These are phyloP conservation scores for Iselma pallidipennis DNA, from an alignment of 2,888 invertebrate genomes.

Conservation along the genomic window DNA sequence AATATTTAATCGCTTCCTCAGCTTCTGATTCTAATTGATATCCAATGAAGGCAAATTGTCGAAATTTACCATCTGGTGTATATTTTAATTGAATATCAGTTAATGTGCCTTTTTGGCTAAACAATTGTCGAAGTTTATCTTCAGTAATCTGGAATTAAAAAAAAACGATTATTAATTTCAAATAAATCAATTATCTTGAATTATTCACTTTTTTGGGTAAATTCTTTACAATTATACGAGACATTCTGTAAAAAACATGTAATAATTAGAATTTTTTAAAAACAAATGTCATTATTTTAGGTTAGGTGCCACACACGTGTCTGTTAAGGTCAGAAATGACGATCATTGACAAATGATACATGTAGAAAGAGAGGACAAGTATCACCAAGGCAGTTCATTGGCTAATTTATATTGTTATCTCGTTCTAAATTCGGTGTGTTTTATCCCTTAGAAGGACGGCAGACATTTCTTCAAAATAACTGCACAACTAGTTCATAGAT, in stretches of 20 bases:
- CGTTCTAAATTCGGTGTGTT: too few species aligned
- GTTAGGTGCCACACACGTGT: too few species aligned
- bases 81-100: conserved; percentile 95
- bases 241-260: conserved; percentile 62
- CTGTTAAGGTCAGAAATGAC: too few species aligned
- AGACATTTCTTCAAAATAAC: too few species aligned
- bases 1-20: conserved; percentile 72
- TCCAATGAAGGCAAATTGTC: conserved; percentile 93
- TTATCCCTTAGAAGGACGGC: too few species aligned
- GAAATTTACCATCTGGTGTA: conserved; percentile 87
- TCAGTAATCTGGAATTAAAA: conserved; percentile 70
- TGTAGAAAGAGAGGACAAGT: too few species aligned
- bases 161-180: conserved; percentile 5
- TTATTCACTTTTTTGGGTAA: conserved; percentile 80
- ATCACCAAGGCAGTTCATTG: too few species aligned
- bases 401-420: too few species aligned
- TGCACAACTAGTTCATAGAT: too few species aligned
- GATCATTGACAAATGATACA: too few species aligned
- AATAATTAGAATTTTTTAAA: background rate
- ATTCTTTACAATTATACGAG: conserved; percentile 88
- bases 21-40: conserved; percentile 83
- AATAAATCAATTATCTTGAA: conserved; percentile 6
- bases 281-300: background rate
- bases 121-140: conserved; percentile 73
- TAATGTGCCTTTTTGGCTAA: conserved; percentile 79